Percentiles rank a stretch among this genome's conserved stretches.
Evolutionary conservation across 2,797 vertebrate genomes (phyloP).

Genomic region (Acanthurus tractus): DNA sequence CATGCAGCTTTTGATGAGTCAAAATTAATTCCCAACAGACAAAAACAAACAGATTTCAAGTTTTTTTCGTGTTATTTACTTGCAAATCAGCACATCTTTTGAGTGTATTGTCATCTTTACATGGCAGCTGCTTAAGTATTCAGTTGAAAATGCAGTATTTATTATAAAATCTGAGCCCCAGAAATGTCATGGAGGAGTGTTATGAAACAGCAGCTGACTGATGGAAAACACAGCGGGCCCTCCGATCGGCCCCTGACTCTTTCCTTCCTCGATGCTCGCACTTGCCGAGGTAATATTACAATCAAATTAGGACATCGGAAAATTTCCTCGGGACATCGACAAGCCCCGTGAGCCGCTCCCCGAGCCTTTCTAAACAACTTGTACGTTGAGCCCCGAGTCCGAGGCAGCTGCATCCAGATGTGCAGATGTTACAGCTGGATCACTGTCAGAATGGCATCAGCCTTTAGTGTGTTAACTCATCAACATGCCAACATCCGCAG

Average conservation of each 20-base stretch:
- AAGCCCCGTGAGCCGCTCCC: slow-evolving; percentile 17
- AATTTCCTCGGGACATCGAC: slow-evolving; percentile 32
- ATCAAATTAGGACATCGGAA: slow-evolving; percentile 40
- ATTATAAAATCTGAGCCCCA: not conserved
- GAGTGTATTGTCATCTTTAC: no score
- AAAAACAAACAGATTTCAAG: no score
- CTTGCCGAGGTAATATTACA: slow-evolving; percentile 25
- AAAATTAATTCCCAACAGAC: no score
- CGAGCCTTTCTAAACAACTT: slow-evolving; percentile 24
- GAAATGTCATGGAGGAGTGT: not conserved
- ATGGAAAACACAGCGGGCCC: slow-evolving; percentile 2
- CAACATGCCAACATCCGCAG: not conserved
- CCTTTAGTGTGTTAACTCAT: slow-evolving; percentile 6
- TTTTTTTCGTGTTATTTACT: no score
- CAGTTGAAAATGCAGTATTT: not conserved
- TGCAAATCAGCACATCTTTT: no score
- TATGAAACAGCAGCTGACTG: slow-evolving; percentile 11
- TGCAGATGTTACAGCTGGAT: slow-evolving; percentile 42
- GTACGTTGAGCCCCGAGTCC: slow-evolving; percentile 12
- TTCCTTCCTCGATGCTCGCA: slow-evolving; percentile 9
- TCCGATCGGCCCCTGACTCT: slow-evolving; percentile 6
- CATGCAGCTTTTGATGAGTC: no score
- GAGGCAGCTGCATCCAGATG: slow-evolving; percentile 52
- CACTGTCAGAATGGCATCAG: not conserved
- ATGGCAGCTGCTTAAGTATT: not conserved